A percentile compares a stretch with the other conserved stretches of the same genome.
These are phyloP conservation scores for Eulimnadia texana DNA, from an alignment of 1,140 invertebrate species.

Conservation along the genomic window DNA sequence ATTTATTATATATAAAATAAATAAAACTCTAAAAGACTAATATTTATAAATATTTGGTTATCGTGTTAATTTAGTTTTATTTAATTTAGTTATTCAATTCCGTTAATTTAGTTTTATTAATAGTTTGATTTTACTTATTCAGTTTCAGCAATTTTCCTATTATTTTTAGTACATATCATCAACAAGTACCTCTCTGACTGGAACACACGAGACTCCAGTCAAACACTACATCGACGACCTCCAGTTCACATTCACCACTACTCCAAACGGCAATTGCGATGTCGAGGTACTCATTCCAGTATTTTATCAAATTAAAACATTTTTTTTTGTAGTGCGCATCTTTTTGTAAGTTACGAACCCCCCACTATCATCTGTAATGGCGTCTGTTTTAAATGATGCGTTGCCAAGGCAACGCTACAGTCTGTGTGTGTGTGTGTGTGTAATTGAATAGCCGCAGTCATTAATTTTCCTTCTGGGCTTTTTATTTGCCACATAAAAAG, in stretches of 20 bases:
- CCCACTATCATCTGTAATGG: too few species aligned
- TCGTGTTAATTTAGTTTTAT: too few species aligned
- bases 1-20: too few species aligned
- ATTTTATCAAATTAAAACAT: conserved; percentile 12
- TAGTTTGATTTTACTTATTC: background rate
- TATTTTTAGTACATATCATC: background rate
- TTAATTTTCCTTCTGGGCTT: background rate
- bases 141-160: background rate
- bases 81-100: background rate
- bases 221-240: conserved; percentile 29
- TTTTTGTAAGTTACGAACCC: too few species aligned
- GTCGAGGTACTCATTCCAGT: conserved; percentile 24
- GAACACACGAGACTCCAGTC: background rate
- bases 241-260: conserved; percentile 26
- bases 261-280: conserved; percentile 23
- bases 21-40: too few species aligned
- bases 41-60: too few species aligned
- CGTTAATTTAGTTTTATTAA: background rate
- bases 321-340: too few species aligned
- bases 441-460: background rate
- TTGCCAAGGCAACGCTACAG: background rate
- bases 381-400: too few species aligned
- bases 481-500: conserved; percentile 24
- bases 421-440: background rate
- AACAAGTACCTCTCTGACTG: background rate